These are phyloP conservation scores for Sebastes schlegelii DNA, from an alignment of 2,113 vertebrate species.

Conservation along the genomic window DNA sequence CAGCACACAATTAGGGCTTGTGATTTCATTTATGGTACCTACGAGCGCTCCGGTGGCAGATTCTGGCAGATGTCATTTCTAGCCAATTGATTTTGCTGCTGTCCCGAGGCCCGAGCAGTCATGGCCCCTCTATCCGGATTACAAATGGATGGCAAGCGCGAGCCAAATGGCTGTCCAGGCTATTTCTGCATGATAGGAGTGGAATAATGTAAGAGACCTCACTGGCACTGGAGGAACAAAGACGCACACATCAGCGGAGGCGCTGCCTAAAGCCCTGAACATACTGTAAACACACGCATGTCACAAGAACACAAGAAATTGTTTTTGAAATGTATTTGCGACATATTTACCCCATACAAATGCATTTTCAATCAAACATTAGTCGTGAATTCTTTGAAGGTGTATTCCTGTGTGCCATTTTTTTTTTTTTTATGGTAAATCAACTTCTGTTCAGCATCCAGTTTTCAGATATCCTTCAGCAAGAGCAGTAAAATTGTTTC, in stretches of 20 bases:
- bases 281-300: constrained; percentile 26
- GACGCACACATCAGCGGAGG: constrained; percentile 38
- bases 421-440: constrained; percentile 18
- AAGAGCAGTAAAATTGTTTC: constrained; percentile 39
- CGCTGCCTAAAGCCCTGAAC: constrained; percentile 29
- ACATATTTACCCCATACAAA: constrained; percentile 36
- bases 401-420: constrained; percentile 1
- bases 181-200: constrained; percentile 80
- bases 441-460: constrained; percentile 13
- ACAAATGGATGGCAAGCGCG: constrained; percentile 79
- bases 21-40: constrained; percentile 87
- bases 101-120: constrained; percentile 80
- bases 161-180: constrained; percentile 84
- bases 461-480: constrained; percentile 44
- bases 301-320: neutral
- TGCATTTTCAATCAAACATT: constrained; percentile 22
- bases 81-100: constrained; percentile 87
- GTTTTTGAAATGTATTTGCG: constrained; percentile 14
- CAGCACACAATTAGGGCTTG: constrained; percentile 85
- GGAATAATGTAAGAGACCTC: constrained; percentile 72
- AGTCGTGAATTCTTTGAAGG: constrained; percentile 27
- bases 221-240: constrained; percentile 57
- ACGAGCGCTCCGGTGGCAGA: constrained; percentile 78
- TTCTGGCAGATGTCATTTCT: constrained; percentile 89
- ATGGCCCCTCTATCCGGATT: constrained; percentile 79